Evolutionary conservation across 2,888 invertebrate genomes (phyloP), one percentile per base, ranked within the genome.

Genomic region (Eulithis testata): DNA sequence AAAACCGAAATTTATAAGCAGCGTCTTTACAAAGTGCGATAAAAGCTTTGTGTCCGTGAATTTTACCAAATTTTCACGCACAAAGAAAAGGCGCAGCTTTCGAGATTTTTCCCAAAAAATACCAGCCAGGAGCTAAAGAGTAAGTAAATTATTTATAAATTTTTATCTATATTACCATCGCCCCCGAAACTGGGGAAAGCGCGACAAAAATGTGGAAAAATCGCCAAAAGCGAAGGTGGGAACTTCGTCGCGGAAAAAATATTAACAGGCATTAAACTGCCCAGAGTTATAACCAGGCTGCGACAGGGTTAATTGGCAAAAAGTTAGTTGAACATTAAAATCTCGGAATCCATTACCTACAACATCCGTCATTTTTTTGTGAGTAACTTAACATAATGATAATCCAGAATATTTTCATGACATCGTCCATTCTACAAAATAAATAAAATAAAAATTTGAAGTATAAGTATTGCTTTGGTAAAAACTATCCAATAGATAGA

Each of bases 181-280:
- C 50, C 44, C 37, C 61, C 54, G 12, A 70, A 44, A 69, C 52
- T 62, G 53, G 59, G 6, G 66, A 71, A 68, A 58, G 55, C 54
- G 40, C 65, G 51, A 63, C 71, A 65, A 63, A 63, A 57, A 54
- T 47, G 58, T 54, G 44, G 43, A 65, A 68, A 68, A 60, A 54
- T 43, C 21, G 44, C 66, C 64, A 8, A 40, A 69, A 73, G 73
- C 75, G 64, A 73, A 72, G 69, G 70, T 71, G 66, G 58, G 60
- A 76, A 70, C 65, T 69, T 73, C 14, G 64, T 73, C 27, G 60
- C 45, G 12, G 14, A n/a, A 68, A 74, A 73, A 71, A 76, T 73
- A 73, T 77, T 73, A 71, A 71, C 60, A 49, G 54, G 62, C 75
- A 74, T 73, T 70, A 60, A 72, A 67, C 68, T 73, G 50, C 36